Evolutionary conservation across 2,113 vertebrate species (phyloP).

Genomic region (Orthonyx spaldingii): DNA sequence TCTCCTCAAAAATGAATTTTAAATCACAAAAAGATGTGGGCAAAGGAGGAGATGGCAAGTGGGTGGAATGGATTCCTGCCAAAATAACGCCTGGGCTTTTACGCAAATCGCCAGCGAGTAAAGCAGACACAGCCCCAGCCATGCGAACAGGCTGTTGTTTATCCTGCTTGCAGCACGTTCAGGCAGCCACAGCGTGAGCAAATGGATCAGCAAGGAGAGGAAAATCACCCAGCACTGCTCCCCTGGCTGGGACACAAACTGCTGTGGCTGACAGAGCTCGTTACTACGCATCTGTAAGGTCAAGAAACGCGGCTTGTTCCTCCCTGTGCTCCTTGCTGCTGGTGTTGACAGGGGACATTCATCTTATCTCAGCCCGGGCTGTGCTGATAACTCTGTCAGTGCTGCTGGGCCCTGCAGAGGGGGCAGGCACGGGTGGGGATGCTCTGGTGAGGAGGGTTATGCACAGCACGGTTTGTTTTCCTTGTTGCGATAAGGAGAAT

Average conservation of each 20-base stretch:
- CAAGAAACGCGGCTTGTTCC: accelerated
- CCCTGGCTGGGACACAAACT: background rate
- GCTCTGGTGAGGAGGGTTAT: background rate
- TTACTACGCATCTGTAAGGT: background rate
- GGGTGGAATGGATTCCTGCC: background rate
- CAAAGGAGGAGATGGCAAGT: background rate
- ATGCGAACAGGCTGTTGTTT: background rate
- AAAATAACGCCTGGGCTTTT: background rate
- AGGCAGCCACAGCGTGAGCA: accelerated
- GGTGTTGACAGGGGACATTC: background rate
- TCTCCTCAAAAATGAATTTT: background rate
- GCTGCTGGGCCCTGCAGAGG: background rate
- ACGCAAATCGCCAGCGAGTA: background rate
- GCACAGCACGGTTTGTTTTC: background rate
- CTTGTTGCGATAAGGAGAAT: background rate
- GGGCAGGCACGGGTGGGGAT: background rate
- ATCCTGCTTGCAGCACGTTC: background rate
- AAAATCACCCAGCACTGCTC: background rate
- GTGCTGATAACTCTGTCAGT: background rate
- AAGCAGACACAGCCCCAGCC: background rate
- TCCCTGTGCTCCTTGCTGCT: background rate
- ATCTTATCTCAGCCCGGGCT: background rate
- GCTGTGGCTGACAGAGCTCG: accelerated
- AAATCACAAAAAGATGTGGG: accelerated
- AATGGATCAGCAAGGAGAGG: background rate